These are phyloP conservation scores for Copidosoma aretas DNA, from an alignment of 2,888 invertebrate species.

Conservation along the genomic window DNA sequence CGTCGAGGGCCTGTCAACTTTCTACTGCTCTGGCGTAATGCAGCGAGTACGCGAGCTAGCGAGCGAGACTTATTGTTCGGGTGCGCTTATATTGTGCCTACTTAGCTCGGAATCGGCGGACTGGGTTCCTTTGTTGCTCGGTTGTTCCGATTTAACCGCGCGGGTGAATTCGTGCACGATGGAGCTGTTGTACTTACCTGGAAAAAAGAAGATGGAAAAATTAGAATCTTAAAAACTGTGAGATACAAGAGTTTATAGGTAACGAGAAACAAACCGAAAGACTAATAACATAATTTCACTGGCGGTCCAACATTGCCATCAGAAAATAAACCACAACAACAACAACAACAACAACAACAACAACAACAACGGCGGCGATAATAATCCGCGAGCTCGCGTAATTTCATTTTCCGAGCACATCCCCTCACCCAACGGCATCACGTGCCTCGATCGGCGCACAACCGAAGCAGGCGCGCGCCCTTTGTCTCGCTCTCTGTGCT, in stretches of 20 bases:
- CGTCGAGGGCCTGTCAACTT: no score
- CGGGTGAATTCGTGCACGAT: constrained; percentile 1
- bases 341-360: constrained; percentile 19
- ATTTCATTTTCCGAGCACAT: constrained; percentile 48
- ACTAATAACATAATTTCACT: background rate
- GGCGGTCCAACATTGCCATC: background rate
- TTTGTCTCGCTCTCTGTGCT: constrained; percentile 2
- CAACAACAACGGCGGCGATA: constrained; percentile 12
- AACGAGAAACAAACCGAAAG: background rate
- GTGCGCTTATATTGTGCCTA: background rate
- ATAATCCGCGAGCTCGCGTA: constrained; percentile 29
- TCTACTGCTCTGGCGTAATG: no score
- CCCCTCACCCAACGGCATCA: background rate
- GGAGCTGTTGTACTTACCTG: constrained; percentile 42
- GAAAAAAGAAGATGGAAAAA: constrained; percentile 37
- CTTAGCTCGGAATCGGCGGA: no score
- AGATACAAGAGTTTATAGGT: no score
- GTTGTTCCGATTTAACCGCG: constrained; percentile 12
- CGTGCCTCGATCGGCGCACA: no score
- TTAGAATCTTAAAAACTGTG: no score
- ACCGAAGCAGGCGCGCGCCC: background rate
- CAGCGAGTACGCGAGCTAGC: no score
- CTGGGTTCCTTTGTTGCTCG: background rate
- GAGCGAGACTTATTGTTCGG: constrained; percentile 28
- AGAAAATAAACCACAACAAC: background rate